phyloP scores from a whole-genome alignment of 2,797 vertebrate genomes.

The Sphaeramia orbicularis region DNA sequence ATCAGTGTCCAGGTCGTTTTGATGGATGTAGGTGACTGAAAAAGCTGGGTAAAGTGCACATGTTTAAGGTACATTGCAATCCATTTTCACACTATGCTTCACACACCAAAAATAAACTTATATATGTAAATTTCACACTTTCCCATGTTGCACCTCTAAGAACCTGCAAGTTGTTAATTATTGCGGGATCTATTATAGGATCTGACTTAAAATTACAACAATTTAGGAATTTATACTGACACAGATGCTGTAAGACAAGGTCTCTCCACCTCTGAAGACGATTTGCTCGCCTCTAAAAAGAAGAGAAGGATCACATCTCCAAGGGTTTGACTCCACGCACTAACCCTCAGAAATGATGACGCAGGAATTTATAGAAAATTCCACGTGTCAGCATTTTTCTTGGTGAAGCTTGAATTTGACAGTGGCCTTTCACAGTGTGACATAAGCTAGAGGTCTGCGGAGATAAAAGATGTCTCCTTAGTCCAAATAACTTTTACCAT shows the following conservation, averaged over 20 bases:
- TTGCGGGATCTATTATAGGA: neutral
- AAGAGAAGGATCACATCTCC: constrained; percentile 73
- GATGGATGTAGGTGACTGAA: too few species aligned
- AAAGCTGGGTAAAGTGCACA: too few species aligned
- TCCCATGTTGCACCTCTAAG: neutral
- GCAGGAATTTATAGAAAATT: constrained; percentile 67
- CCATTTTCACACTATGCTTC: too few species aligned
- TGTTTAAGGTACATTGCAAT: too few species aligned
- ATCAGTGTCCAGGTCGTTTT: too few species aligned
- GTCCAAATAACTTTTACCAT: constrained; percentile 19
- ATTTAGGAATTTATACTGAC: constrained; percentile 39
- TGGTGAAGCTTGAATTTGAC: constrained; percentile 63
- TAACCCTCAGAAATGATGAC: constrained; percentile 77
- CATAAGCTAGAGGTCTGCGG: constrained; percentile 24
- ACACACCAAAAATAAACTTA: too few species aligned
- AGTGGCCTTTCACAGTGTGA: constrained; percentile 46
- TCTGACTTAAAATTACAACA: constrained; percentile 24
- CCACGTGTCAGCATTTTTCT: constrained; percentile 67
- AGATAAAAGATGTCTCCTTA: neutral
- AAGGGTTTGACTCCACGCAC: constrained; percentile 72
- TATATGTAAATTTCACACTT: too few species aligned
- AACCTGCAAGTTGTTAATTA: constrained; percentile 10
- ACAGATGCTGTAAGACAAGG: constrained; percentile 23
- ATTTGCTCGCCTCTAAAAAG: constrained; percentile 68
- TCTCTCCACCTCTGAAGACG: constrained; percentile 47